These are phyloP conservation scores for Phytoseiulus persimilis DNA, from an alignment of 2,888 invertebrate species.

Conservation along the genomic window DNA sequence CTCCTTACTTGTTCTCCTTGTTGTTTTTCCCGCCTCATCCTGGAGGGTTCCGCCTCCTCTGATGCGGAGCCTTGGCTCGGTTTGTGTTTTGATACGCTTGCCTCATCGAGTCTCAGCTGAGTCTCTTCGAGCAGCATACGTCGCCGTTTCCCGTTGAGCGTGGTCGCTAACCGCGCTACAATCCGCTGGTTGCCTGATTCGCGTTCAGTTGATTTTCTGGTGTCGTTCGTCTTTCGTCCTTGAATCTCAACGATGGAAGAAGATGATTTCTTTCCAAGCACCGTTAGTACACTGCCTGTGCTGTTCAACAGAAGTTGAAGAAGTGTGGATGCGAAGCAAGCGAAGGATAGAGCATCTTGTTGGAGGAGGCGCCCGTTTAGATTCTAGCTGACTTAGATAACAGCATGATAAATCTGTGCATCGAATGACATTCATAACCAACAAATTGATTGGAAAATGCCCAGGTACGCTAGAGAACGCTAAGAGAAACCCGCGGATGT, in stretches of 20 bases:
- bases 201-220: background rate
- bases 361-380: background rate
- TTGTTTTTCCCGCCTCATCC: background rate
- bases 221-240: too few species aligned
- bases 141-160: background rate
- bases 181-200: background rate
- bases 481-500: background rate
- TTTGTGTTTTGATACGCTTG: background rate
- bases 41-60: background rate
- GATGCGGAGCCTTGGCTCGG: background rate
- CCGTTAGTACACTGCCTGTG: conserved; percentile 5
- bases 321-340: background rate
- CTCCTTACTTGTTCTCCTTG: background rate
- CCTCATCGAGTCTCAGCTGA: background rate
- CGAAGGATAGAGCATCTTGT: background rate
- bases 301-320: background rate
- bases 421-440: too few species aligned
- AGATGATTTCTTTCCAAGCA: background rate
- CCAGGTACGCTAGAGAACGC: background rate
- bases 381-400: background rate
- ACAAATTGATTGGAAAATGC: too few species aligned
- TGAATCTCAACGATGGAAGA: background rate
- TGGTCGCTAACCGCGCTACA: background rate
- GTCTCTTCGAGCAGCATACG: background rate
- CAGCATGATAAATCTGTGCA: too few species aligned